A percentile compares a stretch with the other conserved stretches of the same genome.
Evolutionary conservation across 1,140 invertebrate species (phyloP).

Genomic region (Berghia stephanieae): DNA sequence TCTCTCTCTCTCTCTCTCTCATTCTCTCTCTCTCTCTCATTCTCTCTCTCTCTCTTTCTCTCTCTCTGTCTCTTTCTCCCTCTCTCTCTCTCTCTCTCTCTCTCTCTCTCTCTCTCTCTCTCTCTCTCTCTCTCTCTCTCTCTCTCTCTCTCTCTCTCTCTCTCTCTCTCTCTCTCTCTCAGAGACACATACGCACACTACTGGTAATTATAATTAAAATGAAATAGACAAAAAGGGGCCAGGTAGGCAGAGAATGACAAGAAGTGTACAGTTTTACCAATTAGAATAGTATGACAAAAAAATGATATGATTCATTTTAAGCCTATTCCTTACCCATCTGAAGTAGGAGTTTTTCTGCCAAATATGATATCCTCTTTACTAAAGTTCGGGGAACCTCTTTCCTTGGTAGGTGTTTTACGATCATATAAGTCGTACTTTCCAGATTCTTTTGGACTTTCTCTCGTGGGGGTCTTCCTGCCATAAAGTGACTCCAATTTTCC

Average conservation of each 20-base stretch:
- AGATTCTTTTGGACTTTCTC: conserved; percentile 1
- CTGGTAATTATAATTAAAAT: no score
- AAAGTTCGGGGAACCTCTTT: not conserved
- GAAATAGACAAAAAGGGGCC: no score
- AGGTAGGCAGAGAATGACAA: no score
- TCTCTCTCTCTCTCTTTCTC: conserved; percentile 2
- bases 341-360: conserved; percentile 21
- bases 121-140: not conserved
- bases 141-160: not conserved
- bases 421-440: not conserved
- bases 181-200: no score
- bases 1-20: not conserved
- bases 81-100: not conserved
- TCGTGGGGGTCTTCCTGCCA: not conserved
- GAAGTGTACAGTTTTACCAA: no score
- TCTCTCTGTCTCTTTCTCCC: not conserved
- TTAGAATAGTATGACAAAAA: no score
- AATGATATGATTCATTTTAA: no score
- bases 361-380: conserved; percentile 27
- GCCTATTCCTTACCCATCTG: conserved; percentile 21
- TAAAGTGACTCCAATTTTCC: no score
- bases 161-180: no score
- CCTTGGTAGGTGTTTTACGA: conserved; percentile 21
- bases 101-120: not conserved
- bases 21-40: not conserved